Evolutionary conservation across 2,797 vertebrate species (phyloP).

Genomic region (Lates japonicus): DNA sequence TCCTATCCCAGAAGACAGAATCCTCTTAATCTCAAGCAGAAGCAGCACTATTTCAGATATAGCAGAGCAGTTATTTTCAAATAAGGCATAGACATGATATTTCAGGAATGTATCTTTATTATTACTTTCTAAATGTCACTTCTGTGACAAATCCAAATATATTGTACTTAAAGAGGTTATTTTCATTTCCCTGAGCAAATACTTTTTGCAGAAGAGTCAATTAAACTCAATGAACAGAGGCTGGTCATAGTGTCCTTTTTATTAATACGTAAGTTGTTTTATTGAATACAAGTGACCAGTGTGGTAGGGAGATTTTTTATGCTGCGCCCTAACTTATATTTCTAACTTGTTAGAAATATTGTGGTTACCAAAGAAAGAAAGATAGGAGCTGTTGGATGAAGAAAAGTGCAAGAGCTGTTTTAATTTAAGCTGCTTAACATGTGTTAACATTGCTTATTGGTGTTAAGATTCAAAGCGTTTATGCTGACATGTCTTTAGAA

Average conservation of each 20-base stretch:
- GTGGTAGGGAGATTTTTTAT: background rate
- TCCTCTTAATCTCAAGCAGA: slow-evolving; percentile 1
- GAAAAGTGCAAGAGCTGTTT: no score
- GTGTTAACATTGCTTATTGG: background rate
- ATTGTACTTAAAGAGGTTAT: slow-evolving; percentile 1
- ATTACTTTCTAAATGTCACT: slow-evolving; percentile 29
- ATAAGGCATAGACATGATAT: background rate
- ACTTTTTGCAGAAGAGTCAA: slow-evolving; percentile 16
- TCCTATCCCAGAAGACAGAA: slow-evolving; percentile 7
- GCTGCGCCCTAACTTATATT: no score
- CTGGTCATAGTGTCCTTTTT: background rate
- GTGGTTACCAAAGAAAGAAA: background rate
- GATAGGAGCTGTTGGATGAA: background rate
- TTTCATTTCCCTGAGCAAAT: slow-evolving; percentile 1
- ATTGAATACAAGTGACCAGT: background rate
- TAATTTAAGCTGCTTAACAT: background rate
- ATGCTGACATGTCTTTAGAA: background rate
- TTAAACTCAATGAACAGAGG: slow-evolving; percentile 8
- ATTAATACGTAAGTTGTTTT: background rate
- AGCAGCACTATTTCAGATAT: background rate
- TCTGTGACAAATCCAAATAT: slow-evolving; percentile 2
- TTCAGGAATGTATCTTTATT: slow-evolving; percentile 5
- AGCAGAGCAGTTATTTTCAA: slow-evolving; percentile 4
- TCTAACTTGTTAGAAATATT: background rate
- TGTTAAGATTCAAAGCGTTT: background rate